These are phyloP conservation scores for Microcaecilia unicolor DNA, from an alignment of 2,797 vertebrate genomes.

Conservation along the genomic window DNA sequence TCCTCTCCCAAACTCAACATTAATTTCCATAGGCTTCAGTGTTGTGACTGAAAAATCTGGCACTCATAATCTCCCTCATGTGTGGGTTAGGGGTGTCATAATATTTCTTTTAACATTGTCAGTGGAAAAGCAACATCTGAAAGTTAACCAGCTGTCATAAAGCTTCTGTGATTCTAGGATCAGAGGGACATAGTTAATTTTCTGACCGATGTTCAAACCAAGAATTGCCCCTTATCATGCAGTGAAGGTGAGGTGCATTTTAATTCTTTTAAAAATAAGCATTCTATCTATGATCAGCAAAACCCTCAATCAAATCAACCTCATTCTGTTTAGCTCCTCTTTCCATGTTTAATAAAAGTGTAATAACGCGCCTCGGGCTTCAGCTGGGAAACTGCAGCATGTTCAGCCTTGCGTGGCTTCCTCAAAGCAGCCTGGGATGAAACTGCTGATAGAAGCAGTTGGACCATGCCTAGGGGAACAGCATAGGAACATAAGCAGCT, in stretches of 20 bases:
- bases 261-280: slow-evolving; percentile 17
- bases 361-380: accelerated
- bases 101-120: no score
- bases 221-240: not conserved
- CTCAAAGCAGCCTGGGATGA: not conserved
- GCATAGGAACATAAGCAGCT: slow-evolving; percentile 18
- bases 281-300: not conserved
- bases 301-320: not conserved
- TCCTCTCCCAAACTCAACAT: no score
- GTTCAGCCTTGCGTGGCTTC: slow-evolving; percentile 12
- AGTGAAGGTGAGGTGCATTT: not conserved
- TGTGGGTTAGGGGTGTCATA: no score
- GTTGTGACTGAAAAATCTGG: no score
- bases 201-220: not conserved
- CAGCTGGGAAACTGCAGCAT: not conserved
- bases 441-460: slow-evolving; percentile 19
- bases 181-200: not conserved
- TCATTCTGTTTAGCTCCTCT: not conserved
- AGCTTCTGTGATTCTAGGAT: not conserved
- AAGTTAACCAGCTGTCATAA: not conserved
- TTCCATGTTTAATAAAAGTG: not conserved
- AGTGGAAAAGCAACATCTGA: no score
- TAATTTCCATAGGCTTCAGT: no score
- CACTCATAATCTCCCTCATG: no score
- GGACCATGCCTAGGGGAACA: slow-evolving; percentile 10